Base-by-base conservation (phyloP, 2,888 invertebrate species). In the Athalia cordata region DNA sequence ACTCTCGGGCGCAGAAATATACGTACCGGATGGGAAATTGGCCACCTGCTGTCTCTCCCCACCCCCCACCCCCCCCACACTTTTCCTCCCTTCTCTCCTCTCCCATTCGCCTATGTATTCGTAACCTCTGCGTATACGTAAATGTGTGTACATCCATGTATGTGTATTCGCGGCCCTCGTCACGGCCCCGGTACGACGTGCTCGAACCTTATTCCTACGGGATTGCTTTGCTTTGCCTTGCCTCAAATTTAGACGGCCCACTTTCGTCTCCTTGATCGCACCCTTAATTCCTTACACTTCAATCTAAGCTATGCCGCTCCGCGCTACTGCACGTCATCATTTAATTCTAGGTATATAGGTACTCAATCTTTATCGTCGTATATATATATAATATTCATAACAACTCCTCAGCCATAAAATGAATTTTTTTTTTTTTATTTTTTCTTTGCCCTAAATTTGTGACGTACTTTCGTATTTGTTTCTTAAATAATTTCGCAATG, bases 11-110 rank as follows among this genome's bases (percentile, higher is more conserved):
- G 72, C 59, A 72, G 72, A 72, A 72, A 72, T 29, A 29, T 72
- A 72, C 59, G 59, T 72, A 62, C 62, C 75, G 75, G 75, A 75
- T 75, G 75, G 75, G 75, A 75, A 75, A 75, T 75, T 75, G 75
- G 75, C 75, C 75, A 75, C 75, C 75, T 75, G 75, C 75, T 75
- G 75, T 64, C 75, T 62, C 59, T 62, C 29, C 62, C 62, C 49
- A 43, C 45, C 47, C 7, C 9, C 1, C 50, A 8, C 52, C 47
- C 50, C 13, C 45, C n/a, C n/a, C n/a, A n/a, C n/a, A n/a, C n/a
- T 68, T 29, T 29, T 43, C n/a, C 9, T 52, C 45, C 11, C n/a
- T 29, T 13, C 43, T 45, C 57, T 50, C 4, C 5, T 8, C 29
- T 5, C 29, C 57, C 29, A 15, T 43, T n/a, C 43, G 15, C 72